Evolutionary conservation across 2,797 vertebrate genomes (phyloP).

Genomic region (Poecilia wingei): DNA sequence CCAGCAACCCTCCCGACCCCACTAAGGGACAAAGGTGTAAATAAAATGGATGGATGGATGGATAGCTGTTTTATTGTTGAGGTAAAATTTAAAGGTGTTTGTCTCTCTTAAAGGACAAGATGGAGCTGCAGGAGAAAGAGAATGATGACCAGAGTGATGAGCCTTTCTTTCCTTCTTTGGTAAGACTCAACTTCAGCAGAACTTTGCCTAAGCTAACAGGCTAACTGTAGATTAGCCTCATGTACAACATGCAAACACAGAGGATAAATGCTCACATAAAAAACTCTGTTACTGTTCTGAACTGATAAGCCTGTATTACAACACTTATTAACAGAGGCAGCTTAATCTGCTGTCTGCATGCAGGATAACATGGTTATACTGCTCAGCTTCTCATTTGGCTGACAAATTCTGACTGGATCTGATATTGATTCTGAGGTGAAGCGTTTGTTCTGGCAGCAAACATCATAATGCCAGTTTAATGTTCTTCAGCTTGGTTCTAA

Average conservation of each 20-base stretch:
- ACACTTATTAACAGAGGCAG: not conserved
- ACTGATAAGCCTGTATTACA: not conserved
- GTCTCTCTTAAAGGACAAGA: conserved; percentile 46
- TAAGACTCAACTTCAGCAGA: conserved; percentile 32
- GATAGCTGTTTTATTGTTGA: not conserved
- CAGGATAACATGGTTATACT: not conserved
- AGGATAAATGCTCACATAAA: conserved; percentile 2
- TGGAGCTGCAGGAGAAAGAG: conserved; percentile 35
- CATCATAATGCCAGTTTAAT: not conserved
- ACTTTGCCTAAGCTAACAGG: conserved; percentile 6
- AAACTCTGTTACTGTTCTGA: conserved; percentile 3
- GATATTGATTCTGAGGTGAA: not conserved
- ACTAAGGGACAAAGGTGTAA: too few species aligned
- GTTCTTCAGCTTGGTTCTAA: not conserved
- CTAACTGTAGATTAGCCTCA: not conserved
- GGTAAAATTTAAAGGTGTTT: conserved; percentile 9
- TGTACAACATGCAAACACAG: conserved; percentile 25
- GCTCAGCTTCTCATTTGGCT: conserved; percentile 6
- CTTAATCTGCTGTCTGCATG: not conserved
- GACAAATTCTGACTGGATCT: not conserved
- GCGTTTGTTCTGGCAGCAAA: not conserved
- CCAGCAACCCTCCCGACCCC: too few species aligned
- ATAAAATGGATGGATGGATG: too few species aligned
- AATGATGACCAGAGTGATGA: conserved; percentile 2
- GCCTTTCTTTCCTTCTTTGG: conserved; percentile 44